phyloP scores from a whole-genome alignment of 2,113 vertebrate species.

The Carlito syrichta region DNA sequence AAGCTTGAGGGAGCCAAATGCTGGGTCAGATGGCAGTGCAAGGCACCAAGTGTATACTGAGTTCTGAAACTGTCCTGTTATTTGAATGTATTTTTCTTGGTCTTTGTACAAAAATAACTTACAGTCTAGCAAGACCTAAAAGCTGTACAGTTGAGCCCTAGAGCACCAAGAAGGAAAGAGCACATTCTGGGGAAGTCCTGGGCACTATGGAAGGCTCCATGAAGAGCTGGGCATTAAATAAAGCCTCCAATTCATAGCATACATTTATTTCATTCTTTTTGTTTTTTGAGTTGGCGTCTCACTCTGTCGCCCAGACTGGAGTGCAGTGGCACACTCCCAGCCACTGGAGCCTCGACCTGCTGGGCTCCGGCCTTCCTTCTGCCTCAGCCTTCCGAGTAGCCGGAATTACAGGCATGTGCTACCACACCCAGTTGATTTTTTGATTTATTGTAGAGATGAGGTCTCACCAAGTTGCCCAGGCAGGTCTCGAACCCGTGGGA shows the following conservation, averaged over 20 bases:
- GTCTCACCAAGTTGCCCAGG: too few relatives aligned
- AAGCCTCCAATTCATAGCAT: background rate
- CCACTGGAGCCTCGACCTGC: too few relatives aligned
- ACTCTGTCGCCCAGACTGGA: too few relatives aligned
- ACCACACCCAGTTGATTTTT: too few relatives aligned
- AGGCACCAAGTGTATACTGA: background rate
- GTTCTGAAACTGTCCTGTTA: background rate
- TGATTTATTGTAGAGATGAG: too few relatives aligned
- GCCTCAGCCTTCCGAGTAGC: too few relatives aligned
- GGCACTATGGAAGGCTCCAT: background rate
- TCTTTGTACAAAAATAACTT: background rate
- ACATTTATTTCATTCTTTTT: slow-evolving; percentile 25
- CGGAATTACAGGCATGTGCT: too few relatives aligned
- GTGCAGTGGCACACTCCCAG: too few relatives aligned
- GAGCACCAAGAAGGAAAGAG: background rate
- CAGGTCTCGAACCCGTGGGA: too few relatives aligned
- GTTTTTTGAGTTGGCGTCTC: too few relatives aligned
- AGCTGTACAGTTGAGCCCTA: background rate
- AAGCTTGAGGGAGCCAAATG: background rate
- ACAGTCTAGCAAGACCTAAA: background rate
- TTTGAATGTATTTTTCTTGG: slow-evolving; percentile 14
- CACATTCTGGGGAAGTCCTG: background rate
- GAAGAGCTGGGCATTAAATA: background rate
- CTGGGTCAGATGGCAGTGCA: background rate
- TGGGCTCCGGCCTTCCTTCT: too few relatives aligned